Evolutionary conservation across 2,797 vertebrate species (phyloP).

Genomic region (Crossoptilon crossoptilon): DNA sequence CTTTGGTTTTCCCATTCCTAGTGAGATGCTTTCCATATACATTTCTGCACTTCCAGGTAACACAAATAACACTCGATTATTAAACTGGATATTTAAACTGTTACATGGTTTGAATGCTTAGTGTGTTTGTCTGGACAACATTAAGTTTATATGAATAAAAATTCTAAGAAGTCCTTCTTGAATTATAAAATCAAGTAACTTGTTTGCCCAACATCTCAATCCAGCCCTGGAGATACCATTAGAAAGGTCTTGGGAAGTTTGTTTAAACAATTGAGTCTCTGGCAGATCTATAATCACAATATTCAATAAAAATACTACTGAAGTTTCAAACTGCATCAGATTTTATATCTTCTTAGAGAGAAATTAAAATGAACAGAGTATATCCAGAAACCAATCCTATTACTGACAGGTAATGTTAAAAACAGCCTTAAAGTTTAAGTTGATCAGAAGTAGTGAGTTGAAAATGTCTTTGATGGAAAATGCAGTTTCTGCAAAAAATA

Average conservation of each 20-base stretch:
- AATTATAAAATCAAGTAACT: not conserved
- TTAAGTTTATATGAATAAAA: not conserved
- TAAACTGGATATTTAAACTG: not conserved
- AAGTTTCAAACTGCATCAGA: not conserved
- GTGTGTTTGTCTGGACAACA: not conserved
- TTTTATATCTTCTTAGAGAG: not conserved
- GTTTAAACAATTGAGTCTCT: conserved; percentile 23
- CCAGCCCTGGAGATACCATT: not conserved
- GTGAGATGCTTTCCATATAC: not conserved
- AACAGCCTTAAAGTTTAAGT: not conserved
- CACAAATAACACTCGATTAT: not conserved
- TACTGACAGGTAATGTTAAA: not conserved
- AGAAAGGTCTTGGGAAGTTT: not conserved
- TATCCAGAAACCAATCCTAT: not conserved
- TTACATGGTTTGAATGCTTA: not conserved
- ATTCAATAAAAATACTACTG: not conserved
- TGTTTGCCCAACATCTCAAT: not conserved
- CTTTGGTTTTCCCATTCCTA: not conserved
- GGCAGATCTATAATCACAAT: not conserved
- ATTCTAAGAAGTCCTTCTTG: not conserved
- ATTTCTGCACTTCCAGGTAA: not conserved
- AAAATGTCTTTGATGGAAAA: conserved; percentile 23
- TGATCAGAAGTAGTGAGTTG: not conserved
- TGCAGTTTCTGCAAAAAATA: not conserved
- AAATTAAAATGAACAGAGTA: not conserved